Percentiles rank a stretch among this genome's conserved stretches.
phyloP scores from a whole-genome alignment of 2,888 invertebrate species.

The Epistrophella euchroma region DNA sequence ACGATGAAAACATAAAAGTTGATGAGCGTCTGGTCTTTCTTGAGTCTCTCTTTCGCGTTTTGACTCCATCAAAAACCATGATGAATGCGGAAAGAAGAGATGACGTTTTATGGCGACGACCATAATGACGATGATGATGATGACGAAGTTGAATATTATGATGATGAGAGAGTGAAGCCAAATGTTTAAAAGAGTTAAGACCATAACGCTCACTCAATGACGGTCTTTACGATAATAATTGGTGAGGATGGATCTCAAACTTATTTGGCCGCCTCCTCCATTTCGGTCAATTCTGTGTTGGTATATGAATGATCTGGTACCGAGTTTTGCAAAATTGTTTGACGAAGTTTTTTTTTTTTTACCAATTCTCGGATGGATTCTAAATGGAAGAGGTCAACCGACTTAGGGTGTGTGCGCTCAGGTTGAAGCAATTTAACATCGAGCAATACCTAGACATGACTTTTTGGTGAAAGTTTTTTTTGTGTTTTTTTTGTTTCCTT shows the following conservation, averaged over 20 bases:
- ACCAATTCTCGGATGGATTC: conserved; percentile 35
- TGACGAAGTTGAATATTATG: conserved; percentile 62
- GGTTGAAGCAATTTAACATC: conserved; percentile 47
- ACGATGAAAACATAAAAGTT: conserved; percentile 74
- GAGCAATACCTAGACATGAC: conserved; percentile 5
- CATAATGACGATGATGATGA: conserved; percentile 34
- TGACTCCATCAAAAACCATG: conserved; percentile 20
- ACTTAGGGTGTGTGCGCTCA: conserved; percentile 61
- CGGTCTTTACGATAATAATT: conserved; percentile 69
- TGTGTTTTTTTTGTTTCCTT: neutral
- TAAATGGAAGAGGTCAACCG: conserved; percentile 58
- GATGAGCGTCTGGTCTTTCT: conserved; percentile 72
- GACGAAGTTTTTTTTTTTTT: conserved; percentile 7
- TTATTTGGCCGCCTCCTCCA: conserved; percentile 59
- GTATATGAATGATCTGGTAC: too few species aligned
- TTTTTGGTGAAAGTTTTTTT: conserved; percentile 69
- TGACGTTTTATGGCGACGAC: conserved; percentile 26
- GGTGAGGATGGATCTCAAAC: conserved; percentile 54
- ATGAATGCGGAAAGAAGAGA: conserved; percentile 66
- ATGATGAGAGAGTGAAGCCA: conserved; percentile 61
- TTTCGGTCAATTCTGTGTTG: neutral
- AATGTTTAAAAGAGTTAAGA: conserved; percentile 37
- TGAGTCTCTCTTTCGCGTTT: neutral
- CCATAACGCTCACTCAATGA: conserved; percentile 71
- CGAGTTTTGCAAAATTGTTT: conserved; percentile 22